Base-by-base conservation (phyloP, 1,140 invertebrate species). In the Tetramorium parvispinum region DNA sequence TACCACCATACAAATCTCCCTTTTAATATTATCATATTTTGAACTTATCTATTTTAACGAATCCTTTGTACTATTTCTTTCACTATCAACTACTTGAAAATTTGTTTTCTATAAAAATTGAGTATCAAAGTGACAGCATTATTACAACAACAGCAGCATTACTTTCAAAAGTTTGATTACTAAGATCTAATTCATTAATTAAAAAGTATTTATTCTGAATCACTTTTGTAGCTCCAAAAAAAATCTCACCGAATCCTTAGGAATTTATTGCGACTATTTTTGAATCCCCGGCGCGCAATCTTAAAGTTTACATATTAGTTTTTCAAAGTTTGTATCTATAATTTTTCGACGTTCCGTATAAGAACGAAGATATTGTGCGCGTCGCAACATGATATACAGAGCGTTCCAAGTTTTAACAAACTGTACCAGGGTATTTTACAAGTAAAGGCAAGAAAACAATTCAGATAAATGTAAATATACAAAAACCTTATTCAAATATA, bases 391-490 rank as follows among this genome's bases (percentile, higher is more conserved):
- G 53, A 59, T 59, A 40, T 75, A 75, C 37, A 16, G 71, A 21
- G 71, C 21, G 53, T 57, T 24, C 51, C 71, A 75, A 75, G 53
- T 75, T 75, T 75, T 59, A 75, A 75, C 71, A 57, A 43, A 66
- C 63, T 75, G 11, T 57, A 13, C n/a, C 37, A 18, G n/a, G n/a
- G 1, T 75, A 13, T 57, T 59, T 43, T 24, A 24, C n/a, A 57
- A 57, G 71, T 4, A 71, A 70, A 70, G 3, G 46, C 16, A 13
- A 71, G 66, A 49, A n/a, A 71, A 18, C 24, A 16, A 32, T 11
- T 71, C 10, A 37, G 16, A 51, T 53, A 71, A 71, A 55, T 32
- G 55, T 21, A 46, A 53, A 21, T 57, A 7, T 21, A 24, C 27
- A 55, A 37, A 75, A 21, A 18, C 32, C 21, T 55, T 59, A 16